Percentiles rank a stretch among this genome's conserved stretches.
Conservation (phyloP, 2,113 vertebrate genomes). For the Jaculus jaculus region DNA sequence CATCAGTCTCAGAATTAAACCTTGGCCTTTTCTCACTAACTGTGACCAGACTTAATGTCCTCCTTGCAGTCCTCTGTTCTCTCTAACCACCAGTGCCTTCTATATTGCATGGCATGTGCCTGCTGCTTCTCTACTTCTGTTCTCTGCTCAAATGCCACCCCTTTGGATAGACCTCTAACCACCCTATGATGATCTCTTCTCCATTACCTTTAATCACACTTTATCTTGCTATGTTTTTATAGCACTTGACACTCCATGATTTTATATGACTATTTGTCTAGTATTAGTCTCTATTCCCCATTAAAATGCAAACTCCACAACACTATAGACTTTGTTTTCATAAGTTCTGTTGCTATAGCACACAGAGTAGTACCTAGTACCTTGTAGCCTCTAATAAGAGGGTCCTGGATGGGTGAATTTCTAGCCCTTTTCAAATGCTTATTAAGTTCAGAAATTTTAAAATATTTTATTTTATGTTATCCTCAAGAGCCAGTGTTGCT, state of each 20-base stretch:
- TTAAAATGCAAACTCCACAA: slow-evolving; percentile 1
- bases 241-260: not conserved
- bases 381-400: not conserved
- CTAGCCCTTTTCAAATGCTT: slow-evolving; percentile 11
- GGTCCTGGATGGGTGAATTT: not conserved
- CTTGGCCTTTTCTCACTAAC: not conserved
- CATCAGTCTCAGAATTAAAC: not conserved
- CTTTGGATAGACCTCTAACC: not conserved
- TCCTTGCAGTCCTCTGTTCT: not conserved
- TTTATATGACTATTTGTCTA: not conserved
- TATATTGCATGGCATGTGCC: accelerated
- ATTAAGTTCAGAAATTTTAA: slow-evolving; percentile 12
- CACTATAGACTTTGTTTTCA: not conserved
- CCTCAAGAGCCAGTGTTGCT: not conserved
- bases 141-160: not conserved
- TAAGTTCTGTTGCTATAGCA: slow-evolving; percentile 3
- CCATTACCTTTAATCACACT: not conserved
- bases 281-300: not conserved
- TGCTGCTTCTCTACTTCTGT: not conserved
- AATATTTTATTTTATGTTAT: not conserved
- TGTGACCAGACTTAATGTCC: not conserved
- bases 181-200: not conserved
- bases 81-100: not conserved
- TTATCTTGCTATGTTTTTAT: not conserved
- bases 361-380: not conserved